phyloP scores from a whole-genome alignment of 2,888 invertebrate genomes.

The Laothoe populi region DNA sequence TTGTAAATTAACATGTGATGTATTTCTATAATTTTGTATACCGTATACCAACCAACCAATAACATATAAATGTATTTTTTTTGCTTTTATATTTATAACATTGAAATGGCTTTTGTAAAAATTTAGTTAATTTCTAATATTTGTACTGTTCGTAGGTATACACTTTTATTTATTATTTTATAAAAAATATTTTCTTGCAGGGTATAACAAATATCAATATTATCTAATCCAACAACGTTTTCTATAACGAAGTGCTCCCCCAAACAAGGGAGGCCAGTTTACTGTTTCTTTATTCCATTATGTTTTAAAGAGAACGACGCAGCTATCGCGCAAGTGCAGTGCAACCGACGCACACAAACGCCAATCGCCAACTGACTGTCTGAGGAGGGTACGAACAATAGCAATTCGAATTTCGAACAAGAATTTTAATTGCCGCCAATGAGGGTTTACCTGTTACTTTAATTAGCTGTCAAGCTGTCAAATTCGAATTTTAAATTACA shows the following conservation, averaged over 20 bases:
- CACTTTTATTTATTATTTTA: too few relatives aligned
- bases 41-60: too few relatives aligned
- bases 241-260: constrained; percentile 74
- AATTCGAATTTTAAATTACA: constrained; percentile 29
- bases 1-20: too few relatives aligned
- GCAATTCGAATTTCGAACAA: constrained; percentile 54
- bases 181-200: not conserved
- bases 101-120: too few relatives aligned
- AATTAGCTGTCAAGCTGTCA: constrained; percentile 48
- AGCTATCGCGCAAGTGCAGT: constrained; percentile 74
- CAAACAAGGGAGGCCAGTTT: constrained; percentile 72
- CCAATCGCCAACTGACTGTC: constrained; percentile 48
- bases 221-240: constrained; percentile 38
- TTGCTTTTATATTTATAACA: too few relatives aligned
- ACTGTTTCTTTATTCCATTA: constrained; percentile 84
- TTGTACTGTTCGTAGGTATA: too few relatives aligned
- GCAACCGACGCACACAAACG: constrained; percentile 46
- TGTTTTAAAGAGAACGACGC: constrained; percentile 81
- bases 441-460: constrained; percentile 46
- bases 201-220: constrained; percentile 50
- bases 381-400: constrained; percentile 54
- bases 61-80: too few relatives aligned
- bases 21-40: too few relatives aligned
- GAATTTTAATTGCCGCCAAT: constrained; percentile 54
- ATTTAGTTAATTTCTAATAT: too few relatives aligned